phyloP scores from a whole-genome alignment of 2,888 invertebrate species.

The Hirtodrosophila trivittata region DNA sequence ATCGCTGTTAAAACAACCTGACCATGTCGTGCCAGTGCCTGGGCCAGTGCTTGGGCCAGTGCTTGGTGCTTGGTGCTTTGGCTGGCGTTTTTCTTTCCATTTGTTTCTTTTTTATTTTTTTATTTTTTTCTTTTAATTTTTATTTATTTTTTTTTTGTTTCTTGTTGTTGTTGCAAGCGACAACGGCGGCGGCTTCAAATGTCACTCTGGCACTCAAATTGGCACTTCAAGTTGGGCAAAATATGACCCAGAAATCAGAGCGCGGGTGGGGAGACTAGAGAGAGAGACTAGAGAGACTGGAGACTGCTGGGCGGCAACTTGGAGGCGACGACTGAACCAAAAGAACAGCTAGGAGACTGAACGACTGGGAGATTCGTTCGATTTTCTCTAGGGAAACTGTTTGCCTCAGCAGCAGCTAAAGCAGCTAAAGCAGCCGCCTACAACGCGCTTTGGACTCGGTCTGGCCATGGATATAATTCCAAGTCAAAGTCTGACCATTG shows the following conservation, averaged over 20 bases:
- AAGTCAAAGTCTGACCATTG: conserved; percentile 26
- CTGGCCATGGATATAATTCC: conserved; percentile 24
- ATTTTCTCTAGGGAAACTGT: conserved; percentile 69
- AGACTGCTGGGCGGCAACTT: conserved; percentile 52
- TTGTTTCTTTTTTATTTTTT: conserved; percentile 12
- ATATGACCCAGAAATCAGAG: conserved; percentile 74
- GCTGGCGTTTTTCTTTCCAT: conserved; percentile 37
- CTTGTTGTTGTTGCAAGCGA: conserved; percentile 14
- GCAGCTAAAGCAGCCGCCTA: conserved; percentile 25
- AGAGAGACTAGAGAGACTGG: conserved; percentile 3
- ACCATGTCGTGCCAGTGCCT: conserved; percentile 65
- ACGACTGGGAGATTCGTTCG: conserved; percentile 16
- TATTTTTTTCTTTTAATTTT: conserved; percentile 7
- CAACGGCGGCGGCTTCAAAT: conserved; percentile 67
- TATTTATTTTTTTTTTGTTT: conserved; percentile 15
- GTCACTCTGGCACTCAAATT: conserved; percentile 61
- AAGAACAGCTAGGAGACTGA: not conserved
- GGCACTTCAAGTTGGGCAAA: conserved; percentile 67
- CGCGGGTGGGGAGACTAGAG: conserved; percentile 38
- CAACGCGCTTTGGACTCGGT: conserved; percentile 29
- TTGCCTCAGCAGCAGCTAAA: conserved; percentile 50
- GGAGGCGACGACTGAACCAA: not conserved
- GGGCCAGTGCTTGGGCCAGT: not conserved
- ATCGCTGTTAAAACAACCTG: conserved; percentile 71
- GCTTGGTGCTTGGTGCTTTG: conserved; percentile 16